phyloP scores from a whole-genome alignment of 2,888 invertebrate genomes.

The Halictus ligatus region DNA sequence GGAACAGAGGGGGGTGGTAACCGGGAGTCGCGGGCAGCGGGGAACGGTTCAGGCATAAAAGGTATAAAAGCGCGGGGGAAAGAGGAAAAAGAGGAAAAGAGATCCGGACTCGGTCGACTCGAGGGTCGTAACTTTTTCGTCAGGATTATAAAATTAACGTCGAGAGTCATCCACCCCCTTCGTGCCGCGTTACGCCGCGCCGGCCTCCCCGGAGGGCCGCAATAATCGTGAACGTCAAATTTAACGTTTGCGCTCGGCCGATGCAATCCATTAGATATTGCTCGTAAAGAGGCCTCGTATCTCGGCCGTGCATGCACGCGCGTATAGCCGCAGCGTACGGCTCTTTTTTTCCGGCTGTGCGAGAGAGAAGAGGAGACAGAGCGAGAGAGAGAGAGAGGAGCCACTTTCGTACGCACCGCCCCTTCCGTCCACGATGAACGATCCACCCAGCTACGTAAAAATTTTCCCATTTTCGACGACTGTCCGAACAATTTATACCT shows the following conservation, averaged over 20 bases:
- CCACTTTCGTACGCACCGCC: constrained; percentile 62
- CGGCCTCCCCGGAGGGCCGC: constrained; percentile 70
- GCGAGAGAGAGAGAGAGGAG: neutral
- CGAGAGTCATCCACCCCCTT: constrained; percentile 47
- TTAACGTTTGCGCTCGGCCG: constrained; percentile 81
- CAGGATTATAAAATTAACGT: constrained; percentile 83
- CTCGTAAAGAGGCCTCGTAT: constrained; percentile 83
- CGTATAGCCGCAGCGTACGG: constrained; percentile 40
- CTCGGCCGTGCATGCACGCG: constrained; percentile 73
- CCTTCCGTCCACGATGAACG: constrained; percentile 40
- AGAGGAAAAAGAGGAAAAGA: constrained; percentile 37
- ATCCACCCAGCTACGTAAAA: constrained; percentile 57
- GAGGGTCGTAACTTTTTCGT: constrained; percentile 78
- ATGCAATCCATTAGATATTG: constrained; percentile 84
- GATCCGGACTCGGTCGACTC: constrained; percentile 61
- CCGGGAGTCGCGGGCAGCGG: neutral
- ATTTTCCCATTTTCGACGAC: constrained; percentile 62
- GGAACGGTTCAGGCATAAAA: constrained; percentile 28
- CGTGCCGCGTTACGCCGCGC: constrained; percentile 33
- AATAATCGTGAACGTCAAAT: constrained; percentile 84
- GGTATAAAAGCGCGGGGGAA: constrained; percentile 43
- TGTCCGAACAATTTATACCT: constrained; percentile 59
- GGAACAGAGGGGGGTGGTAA: neutral
- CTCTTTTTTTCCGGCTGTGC: neutral
- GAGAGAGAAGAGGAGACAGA: neutral